Evolutionary conservation across 1,140 invertebrate species (phyloP).

Genomic region (Episyrphus balteatus): DNA sequence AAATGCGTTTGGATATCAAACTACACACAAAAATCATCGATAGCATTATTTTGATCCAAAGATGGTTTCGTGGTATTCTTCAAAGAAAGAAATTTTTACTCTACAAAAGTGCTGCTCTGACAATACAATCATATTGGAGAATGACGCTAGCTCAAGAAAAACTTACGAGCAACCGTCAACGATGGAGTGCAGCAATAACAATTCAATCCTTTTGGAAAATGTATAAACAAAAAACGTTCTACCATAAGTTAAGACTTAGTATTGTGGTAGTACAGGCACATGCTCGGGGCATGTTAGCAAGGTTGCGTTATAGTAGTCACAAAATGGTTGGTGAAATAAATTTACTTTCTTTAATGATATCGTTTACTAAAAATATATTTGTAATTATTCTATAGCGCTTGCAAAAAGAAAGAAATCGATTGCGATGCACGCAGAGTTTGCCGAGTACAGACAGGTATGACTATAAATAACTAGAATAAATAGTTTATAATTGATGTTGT

Average conservation of each 20-base stretch:
- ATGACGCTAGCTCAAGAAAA: constrained; percentile 46
- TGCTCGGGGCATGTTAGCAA: constrained; percentile 48
- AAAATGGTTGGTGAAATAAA: neutral
- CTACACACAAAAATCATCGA: constrained; percentile 90
- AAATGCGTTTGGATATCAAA: constrained; percentile 80
- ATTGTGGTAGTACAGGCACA: constrained; percentile 62
- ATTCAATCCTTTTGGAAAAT: constrained; percentile 70
- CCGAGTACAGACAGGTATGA: no score
- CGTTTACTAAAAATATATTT: no score
- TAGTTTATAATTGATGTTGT: no score
- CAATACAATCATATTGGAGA: constrained; percentile 66
- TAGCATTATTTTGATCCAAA: constrained; percentile 81
- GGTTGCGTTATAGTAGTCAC: constrained; percentile 29
- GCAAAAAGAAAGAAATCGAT: no score
- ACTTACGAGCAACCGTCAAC: constrained; percentile 20
- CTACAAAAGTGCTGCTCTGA: constrained; percentile 58
- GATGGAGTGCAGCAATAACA: constrained; percentile 52
- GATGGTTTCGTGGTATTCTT: constrained; percentile 77
- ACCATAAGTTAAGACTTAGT: constrained; percentile 46
- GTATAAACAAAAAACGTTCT: constrained; percentile 54
- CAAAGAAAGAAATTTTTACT: constrained; percentile 66
- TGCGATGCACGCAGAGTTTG: no score
- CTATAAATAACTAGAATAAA: no score
- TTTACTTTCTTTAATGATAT: no score
- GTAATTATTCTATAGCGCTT: no score